A percentile compares a stretch with the other conserved stretches of the same genome.
Evolutionary conservation across 2,888 invertebrate species (phyloP).

Genomic region (Pedicia rivosa): DNA sequence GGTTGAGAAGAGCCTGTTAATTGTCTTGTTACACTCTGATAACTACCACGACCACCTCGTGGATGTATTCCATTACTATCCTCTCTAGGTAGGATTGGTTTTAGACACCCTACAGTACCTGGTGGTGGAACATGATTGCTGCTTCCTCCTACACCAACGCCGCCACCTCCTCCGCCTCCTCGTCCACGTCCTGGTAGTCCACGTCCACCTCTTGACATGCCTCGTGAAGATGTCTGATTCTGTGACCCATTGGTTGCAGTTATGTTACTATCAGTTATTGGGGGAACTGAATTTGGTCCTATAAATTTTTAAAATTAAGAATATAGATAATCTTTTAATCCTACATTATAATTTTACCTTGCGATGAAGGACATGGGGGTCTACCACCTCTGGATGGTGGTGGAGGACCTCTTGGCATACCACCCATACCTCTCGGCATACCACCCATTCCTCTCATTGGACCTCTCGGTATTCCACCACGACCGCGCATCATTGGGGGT

Average conservation of each 20-base stretch:
- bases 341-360: constrained; percentile 22
- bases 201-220: constrained; percentile 22
- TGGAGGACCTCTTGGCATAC: constrained; percentile 1
- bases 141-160: neutral
- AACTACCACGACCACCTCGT: constrained; percentile 22
- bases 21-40: constrained; percentile 4
- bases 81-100: constrained; percentile 1
- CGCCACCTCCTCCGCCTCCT: constrained; percentile 16
- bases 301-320: too few relatives aligned
- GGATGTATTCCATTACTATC: constrained; percentile 17
- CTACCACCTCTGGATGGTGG: constrained; percentile 16
- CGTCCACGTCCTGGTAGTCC: constrained; percentile 25
- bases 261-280: constrained; percentile 14
- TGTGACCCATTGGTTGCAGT: constrained; percentile 11
- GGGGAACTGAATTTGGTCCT: constrained; percentile 9
- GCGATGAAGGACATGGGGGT: constrained; percentile 23
- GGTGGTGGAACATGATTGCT: constrained; percentile 1
- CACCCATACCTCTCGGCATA: constrained; percentile 12
- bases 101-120: neutral
- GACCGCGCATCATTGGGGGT: constrained; percentile 22
- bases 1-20: constrained; percentile 4
- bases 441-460: constrained; percentile 16
- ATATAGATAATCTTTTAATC: too few relatives aligned
- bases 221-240: constrained; percentile 16
- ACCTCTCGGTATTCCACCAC: constrained; percentile 20